Conservation (phyloP, 2,888 invertebrate species). For the Oscheius sp. region DNA sequence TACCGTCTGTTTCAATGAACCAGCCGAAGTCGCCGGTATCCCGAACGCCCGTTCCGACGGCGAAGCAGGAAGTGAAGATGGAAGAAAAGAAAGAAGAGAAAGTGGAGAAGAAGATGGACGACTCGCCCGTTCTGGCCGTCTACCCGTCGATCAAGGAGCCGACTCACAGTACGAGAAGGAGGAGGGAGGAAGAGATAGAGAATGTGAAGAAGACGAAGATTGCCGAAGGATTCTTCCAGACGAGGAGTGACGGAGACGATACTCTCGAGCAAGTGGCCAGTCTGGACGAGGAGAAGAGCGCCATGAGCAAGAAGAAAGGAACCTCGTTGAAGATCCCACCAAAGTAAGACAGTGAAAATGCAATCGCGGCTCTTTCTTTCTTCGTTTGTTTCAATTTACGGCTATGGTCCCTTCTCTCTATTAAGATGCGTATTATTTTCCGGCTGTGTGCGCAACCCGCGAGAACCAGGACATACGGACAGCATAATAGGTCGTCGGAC, state of each 20-base stretch:
- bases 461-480: slow-evolving; percentile 16
- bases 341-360: too few relatives aligned
- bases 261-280: slow-evolving; percentile 14
- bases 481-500: slow-evolving; percentile 24
- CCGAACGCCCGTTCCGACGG: not conserved
- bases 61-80: not conserved
- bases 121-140: too few relatives aligned
- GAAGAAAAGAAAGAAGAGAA: not conserved
- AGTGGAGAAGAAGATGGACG: not conserved
- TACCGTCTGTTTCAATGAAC: too few relatives aligned
- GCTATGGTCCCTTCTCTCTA: slow-evolving; percentile 7
- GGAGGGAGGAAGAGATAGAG: slow-evolving; percentile 20
- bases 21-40: too few relatives aligned
- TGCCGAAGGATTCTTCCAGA: slow-evolving; percentile 12
- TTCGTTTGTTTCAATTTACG: too few relatives aligned
- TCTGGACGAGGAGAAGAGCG: slow-evolving; percentile 19
- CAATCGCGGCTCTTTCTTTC: too few relatives aligned
- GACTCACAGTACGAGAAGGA: slow-evolving; percentile 4
- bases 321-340: not conserved
- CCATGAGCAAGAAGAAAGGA: not conserved
- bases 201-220: slow-evolving; percentile 22
- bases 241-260: slow-evolving; percentile 13
- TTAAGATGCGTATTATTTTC: slow-evolving; percentile 28
- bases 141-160: slow-evolving; percentile 10
- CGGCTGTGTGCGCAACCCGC: not conserved